phyloP scores from a whole-genome alignment of 2,888 invertebrate genomes.

The Danaus chrysippus region DNA sequence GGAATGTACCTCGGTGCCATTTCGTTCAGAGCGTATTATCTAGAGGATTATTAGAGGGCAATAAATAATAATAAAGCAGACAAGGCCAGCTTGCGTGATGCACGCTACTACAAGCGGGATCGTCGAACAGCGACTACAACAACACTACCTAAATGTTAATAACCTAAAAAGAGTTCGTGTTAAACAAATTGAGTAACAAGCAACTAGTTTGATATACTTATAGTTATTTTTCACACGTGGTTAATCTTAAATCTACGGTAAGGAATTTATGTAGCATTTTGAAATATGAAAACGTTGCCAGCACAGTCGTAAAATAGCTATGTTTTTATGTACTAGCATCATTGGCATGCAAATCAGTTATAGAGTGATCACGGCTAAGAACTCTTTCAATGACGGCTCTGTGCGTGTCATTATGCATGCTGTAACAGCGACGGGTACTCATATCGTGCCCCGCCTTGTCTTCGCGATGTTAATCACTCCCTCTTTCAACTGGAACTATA shows the following conservation, averaged over 20 bases:
- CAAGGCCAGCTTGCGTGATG: slow-evolving; percentile 64
- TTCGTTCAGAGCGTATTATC: slow-evolving; percentile 57
- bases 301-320: neutral
- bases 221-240: neutral
- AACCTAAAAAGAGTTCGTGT: neutral
- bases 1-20: slow-evolving; percentile 43
- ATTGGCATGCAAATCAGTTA: slow-evolving; percentile 35
- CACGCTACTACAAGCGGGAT: slow-evolving; percentile 61
- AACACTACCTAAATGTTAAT: slow-evolving; percentile 11
- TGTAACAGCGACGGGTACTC: slow-evolving; percentile 47
- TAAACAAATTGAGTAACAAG: neutral
- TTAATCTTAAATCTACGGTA: neutral
- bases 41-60: slow-evolving; percentile 67
- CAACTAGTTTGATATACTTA: neutral
- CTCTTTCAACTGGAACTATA: slow-evolving; percentile 40
- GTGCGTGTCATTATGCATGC: slow-evolving; percentile 34
- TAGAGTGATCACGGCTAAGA: slow-evolving; percentile 30
- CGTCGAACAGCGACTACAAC: slow-evolving; percentile 28
- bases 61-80: slow-evolving; percentile 75
- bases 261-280: no score
- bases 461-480: slow-evolving; percentile 50
- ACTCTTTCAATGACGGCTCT: slow-evolving; percentile 38
- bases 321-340: slow-evolving; percentile 4
- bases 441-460: slow-evolving; percentile 41
- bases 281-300: neutral